phyloP scores from a whole-genome alignment of 2,797 vertebrate species.

The Anguilla megastoma region DNA sequence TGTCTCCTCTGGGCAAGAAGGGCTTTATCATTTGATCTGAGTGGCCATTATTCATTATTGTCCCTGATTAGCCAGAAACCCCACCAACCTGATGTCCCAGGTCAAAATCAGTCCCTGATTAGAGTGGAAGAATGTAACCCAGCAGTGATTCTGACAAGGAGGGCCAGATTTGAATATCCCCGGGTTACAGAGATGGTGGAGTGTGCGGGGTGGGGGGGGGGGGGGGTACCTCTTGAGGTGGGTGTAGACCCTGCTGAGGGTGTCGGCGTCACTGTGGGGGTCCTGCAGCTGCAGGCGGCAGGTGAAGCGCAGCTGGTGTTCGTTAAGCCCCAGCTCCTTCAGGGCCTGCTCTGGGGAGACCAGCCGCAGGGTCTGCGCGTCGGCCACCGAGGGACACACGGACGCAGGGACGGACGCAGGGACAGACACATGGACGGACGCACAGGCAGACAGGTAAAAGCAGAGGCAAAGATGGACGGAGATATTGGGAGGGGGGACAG shows the following conservation, averaged over 20 bases:
- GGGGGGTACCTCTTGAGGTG: conserved; percentile 84
- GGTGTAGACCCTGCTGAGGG: conserved; percentile 81
- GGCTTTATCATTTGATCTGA: no score
- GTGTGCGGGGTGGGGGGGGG: conserved; percentile 19
- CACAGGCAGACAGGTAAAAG: not conserved
- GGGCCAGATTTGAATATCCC: no score
- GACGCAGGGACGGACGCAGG: not conserved
- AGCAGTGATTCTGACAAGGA: no score
- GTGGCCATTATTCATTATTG: no score
- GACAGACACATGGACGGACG: not conserved
- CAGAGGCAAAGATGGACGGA: not conserved
- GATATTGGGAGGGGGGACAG: not conserved
- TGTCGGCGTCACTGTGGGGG: conserved; percentile 87
- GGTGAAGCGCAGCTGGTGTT: conserved; percentile 95
- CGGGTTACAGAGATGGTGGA: not conserved
- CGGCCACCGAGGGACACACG: not conserved
- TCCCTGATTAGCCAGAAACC: no score
- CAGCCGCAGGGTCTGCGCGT: conserved; percentile 82
- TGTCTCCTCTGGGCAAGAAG: no score
- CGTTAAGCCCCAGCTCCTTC: conserved; percentile 90
- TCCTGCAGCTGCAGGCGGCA: conserved; percentile 93
- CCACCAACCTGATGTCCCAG: no score
- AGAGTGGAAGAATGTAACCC: no score
- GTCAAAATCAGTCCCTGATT: no score
- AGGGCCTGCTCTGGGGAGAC: conserved; percentile 92